These are phyloP conservation scores for Trichechus manatus DNA, from an alignment of 2,113 vertebrate species.

Conservation along the genomic window DNA sequence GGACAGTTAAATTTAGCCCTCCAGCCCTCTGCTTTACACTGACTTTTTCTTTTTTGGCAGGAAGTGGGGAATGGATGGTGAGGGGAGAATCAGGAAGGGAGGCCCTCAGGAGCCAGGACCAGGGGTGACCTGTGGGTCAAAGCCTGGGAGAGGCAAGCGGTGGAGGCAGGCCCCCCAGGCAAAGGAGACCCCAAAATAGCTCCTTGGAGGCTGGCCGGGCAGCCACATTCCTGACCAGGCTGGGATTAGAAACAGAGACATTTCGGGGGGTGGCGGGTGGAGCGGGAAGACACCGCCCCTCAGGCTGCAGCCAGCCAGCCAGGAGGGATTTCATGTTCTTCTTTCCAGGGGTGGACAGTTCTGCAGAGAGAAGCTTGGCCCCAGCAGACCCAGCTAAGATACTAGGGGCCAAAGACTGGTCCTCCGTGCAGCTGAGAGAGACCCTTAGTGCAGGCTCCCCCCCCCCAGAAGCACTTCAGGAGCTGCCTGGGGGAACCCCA, in stretches of 20 bases:
- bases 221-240: conserved; percentile 81
- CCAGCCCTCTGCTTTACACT: conserved; percentile 29
- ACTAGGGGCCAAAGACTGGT: not conserved
- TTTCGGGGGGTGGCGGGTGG: conserved; percentile 59
- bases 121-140: conserved; percentile 67
- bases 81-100: not conserved
- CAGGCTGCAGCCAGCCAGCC: accelerated
- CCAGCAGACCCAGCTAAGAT: not conserved
- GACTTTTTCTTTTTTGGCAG: conserved; percentile 55
- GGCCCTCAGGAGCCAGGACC: conserved; percentile 37
- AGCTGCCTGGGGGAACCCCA: not conserved
- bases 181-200: conserved; percentile 77
- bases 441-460: no score
- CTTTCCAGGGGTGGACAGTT: not conserved
- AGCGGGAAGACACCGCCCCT: conserved; percentile 26
- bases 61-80: conserved; percentile 59
- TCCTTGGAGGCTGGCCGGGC: conserved; percentile 70
- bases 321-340: not conserved
- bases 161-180: not conserved
- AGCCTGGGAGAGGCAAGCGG: conserved; percentile 25
- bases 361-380: not conserved
- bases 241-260: conserved; percentile 84
- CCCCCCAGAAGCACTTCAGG: not conserved
- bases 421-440: not conserved
- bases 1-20: conserved; percentile 80